Percentiles rank a stretch among this genome's conserved stretches.
Evolutionary conservation across 2,888 invertebrate genomes (phyloP).

Genomic region (Euproctis similis): DNA sequence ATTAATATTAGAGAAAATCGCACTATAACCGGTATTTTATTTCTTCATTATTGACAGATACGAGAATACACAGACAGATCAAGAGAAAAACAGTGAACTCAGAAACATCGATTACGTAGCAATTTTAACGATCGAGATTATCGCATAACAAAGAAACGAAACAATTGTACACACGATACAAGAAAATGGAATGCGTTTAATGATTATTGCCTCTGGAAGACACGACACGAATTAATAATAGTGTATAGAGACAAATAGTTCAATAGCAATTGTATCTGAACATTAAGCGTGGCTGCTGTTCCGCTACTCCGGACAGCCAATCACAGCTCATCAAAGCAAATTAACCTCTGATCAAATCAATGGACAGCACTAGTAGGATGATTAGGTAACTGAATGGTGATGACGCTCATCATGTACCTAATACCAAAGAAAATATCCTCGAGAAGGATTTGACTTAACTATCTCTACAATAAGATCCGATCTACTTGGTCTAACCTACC

Average conservation of each 20-base stretch:
- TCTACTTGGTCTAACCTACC: too few relatives aligned
- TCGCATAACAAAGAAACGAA: slow-evolving; percentile 12
- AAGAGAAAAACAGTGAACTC: too few relatives aligned
- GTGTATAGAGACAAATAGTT: slow-evolving; percentile 36
- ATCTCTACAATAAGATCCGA: too few relatives aligned
- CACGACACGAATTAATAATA: slow-evolving; percentile 23
- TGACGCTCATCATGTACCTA: too few relatives aligned
- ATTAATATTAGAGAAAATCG: too few relatives aligned
- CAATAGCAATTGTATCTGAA: slow-evolving; percentile 41
- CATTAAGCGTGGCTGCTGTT: slow-evolving; percentile 51
- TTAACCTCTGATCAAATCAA: slow-evolving; percentile 50
- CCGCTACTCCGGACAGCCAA: slow-evolving; percentile 56
- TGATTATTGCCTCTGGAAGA: slow-evolving; percentile 15
- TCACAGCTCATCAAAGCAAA: slow-evolving; percentile 66
- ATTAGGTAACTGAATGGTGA: too few relatives aligned
- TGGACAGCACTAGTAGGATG: too few relatives aligned
- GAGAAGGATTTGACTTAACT: too few relatives aligned
- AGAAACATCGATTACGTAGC: slow-evolving; percentile 3
- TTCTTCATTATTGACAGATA: too few relatives aligned
- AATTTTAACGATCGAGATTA: slow-evolving; percentile 11
- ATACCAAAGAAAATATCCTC: too few relatives aligned
- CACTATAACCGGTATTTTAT: too few relatives aligned
- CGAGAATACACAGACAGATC: too few relatives aligned
- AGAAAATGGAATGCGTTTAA: slow-evolving; percentile 16
- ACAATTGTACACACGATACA: slow-evolving; percentile 9